These are phyloP conservation scores for Drosophila infuscata DNA, from an alignment of 2,888 invertebrate genomes.

Conservation along the genomic window DNA sequence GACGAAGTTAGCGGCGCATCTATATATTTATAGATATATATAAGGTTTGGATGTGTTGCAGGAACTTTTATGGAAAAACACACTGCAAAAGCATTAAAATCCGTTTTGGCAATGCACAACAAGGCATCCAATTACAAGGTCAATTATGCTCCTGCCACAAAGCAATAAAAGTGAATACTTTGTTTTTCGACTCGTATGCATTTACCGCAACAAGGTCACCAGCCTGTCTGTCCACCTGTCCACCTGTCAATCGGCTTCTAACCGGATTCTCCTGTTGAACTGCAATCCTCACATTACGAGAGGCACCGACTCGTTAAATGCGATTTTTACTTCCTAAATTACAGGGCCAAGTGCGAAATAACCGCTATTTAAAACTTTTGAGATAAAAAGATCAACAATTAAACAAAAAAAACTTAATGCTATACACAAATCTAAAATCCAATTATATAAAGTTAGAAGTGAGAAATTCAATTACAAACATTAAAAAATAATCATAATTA, in stretches of 20 bases:
- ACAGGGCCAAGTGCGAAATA: neutral
- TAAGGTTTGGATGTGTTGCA: slow-evolving; percentile 2
- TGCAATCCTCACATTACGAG: slow-evolving; percentile 16
- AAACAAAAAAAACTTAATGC: neutral
- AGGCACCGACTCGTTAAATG: slow-evolving; percentile 1
- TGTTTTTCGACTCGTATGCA: neutral
- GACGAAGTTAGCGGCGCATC: neutral
- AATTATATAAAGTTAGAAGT: neutral
- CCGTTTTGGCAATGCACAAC: slow-evolving; percentile 3
- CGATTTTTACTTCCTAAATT: slow-evolving; percentile 25
- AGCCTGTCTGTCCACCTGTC: neutral
- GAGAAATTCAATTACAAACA: neutral
- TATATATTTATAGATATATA: neutral
- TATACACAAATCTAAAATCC: no score
- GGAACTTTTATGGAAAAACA: slow-evolving; percentile 26
- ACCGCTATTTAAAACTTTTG: slow-evolving; percentile 5
- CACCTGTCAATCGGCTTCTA: neutral
- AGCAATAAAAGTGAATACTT: slow-evolving; percentile 2
- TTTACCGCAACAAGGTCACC: slow-evolving; percentile 17
- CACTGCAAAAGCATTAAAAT: neutral
- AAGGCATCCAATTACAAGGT: slow-evolving; percentile 29
- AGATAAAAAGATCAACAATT: neutral
- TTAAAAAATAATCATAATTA: neutral
- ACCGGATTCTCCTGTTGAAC: slow-evolving; percentile 6
- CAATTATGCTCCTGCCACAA: slow-evolving; percentile 26